Base-by-base conservation (phyloP, 2,888 invertebrate genomes). In the Erebia aethiops region DNA sequence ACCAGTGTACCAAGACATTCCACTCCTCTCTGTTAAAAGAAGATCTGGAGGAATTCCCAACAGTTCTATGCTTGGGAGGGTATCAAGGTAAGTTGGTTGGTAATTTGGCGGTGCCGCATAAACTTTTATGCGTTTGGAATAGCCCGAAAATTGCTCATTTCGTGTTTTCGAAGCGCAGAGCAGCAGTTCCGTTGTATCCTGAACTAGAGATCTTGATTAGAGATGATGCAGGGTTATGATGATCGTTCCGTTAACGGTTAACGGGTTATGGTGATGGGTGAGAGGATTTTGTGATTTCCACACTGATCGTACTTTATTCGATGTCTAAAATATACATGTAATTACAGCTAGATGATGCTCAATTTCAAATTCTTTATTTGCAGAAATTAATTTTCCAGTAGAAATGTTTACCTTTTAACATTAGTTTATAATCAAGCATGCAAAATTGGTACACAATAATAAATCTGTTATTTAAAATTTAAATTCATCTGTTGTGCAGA, bases 81-180 rank as follows among this genome's bases (percentile, higher is more conserved):
- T 85, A 13, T 78, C 88, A 75, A 60, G 62, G 18, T 76, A 79
- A 0, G 46, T 60, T 86, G 88, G 89, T 43, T 70, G 49, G 72
- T 67, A 76, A 79, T 79, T 85, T 82, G 82, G 86, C 82, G 83
- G 84, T 80, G 78, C 77, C 82, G 81, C 88, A 86, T 90, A 87
- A 90, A 90, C 82, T 90, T 90, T 90, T 89, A 90, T 90, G 89
- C 86, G 87, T 90, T 87, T 80, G 81, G 79, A 90, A 90, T 87
- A 84, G 87, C 87, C 84, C 85, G 89, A 89, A 87, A 89, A 90
- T 88, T 88, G 90, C 84, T 84, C 86, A 83, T 87, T 85, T 84
- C 84, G 84, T 87, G 87, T 84, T 87, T 86, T 82, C 79, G 81
- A 83, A 83, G 82, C 80, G 81, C 80, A 81, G 80, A 83, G 83